Evolutionary conservation across 1,140 invertebrate species (phyloP), one percentile per base, ranked within the genome.

Genomic region (Drosophila cardini): DNA sequence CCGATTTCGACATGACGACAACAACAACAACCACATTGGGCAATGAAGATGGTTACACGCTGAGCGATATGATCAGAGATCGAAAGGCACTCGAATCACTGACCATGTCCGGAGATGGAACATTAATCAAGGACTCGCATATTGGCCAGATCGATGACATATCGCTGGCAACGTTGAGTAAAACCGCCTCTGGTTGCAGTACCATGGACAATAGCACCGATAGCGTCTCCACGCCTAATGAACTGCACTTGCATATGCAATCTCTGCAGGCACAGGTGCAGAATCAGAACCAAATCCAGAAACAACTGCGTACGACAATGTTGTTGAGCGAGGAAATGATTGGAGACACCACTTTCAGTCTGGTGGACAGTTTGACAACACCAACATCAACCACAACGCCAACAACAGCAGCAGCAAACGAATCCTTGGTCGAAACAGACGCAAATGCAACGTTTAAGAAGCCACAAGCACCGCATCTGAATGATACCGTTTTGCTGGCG

Each of bases 141-240:
- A 91, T 91, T 45, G 87, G 77, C 0, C 91, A 91, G 50, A 91
- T 91, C 11, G 91, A 91, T 63, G 90, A 91, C 57, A 91, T 91
- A 61, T 90, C 90, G 9, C 52, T 91, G 38, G 78, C 79, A 4
- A 85, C 82, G 2, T 18, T 86, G 13, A 91, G 90, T 36, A 91
- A 91, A 79, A 90, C 90, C 0, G 81, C 83, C 6, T 91, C 90
- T 0, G 90, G 84, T 34, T 90, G 78, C 62, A 91, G 90, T 60
- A 91, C 90, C 9, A 91, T 91, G 90, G 84, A 91, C 30, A 91
- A 91, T 60, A 91, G 90, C 45, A 90, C 90, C 0, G 90, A 91
- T n/a, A 91, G 90, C 52, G 82, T 87, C 62, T 90, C 76, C 13
- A 78, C 55, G 15, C 67, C 78, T 8, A 52, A 76, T 40, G 69